These are phyloP conservation scores for Sebastes aleutianus DNA, from an alignment of 2,797 vertebrate genomes.

Conservation along the genomic window DNA sequence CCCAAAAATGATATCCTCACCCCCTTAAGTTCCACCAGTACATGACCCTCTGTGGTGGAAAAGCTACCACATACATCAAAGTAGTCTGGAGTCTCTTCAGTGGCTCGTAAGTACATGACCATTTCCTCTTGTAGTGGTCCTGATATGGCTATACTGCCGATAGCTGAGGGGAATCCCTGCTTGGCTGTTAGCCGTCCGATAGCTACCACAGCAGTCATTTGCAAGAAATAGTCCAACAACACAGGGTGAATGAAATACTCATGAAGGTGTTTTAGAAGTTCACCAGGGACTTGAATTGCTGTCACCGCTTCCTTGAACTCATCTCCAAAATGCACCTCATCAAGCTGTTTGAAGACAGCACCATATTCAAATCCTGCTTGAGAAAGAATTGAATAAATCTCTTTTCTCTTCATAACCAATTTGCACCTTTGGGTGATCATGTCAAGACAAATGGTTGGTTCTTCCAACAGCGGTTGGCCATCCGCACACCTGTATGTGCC, in stretches of 20 bases:
- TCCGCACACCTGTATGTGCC: slow-evolving; percentile 73
- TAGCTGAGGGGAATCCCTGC: slow-evolving; percentile 84
- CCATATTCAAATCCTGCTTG: slow-evolving; percentile 87
- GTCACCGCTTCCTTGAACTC: slow-evolving; percentile 87
- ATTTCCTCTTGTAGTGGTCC: slow-evolving; percentile 83
- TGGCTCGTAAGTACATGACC: slow-evolving; percentile 85
- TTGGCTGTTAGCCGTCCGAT: slow-evolving; percentile 47
- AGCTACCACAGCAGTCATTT: slow-evolving; percentile 83
- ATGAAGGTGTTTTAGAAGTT: slow-evolving; percentile 75
- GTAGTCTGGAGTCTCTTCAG: slow-evolving; percentile 72
- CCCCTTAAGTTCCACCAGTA: slow-evolving; percentile 84
- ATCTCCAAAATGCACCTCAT: slow-evolving; percentile 79
- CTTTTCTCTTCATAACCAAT: slow-evolving; percentile 65
- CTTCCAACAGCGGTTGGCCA: slow-evolving; percentile 66
- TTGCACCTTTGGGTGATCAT: slow-evolving; percentile 80
- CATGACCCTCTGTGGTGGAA: slow-evolving; percentile 76
- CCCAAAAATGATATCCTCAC: slow-evolving; percentile 83
- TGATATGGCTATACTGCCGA: slow-evolving; percentile 81
- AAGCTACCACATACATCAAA: slow-evolving; percentile 91
- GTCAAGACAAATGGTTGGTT: slow-evolving; percentile 75
- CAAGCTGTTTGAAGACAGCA: slow-evolving; percentile 80
- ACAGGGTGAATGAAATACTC: slow-evolving; percentile 87
- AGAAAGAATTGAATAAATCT: slow-evolving; percentile 82
- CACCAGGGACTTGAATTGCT: slow-evolving; percentile 76
- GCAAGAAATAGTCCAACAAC: slow-evolving; percentile 88